Conservation (phyloP, 2,888 invertebrate species). For the Plemyria rubiginata region DNA sequence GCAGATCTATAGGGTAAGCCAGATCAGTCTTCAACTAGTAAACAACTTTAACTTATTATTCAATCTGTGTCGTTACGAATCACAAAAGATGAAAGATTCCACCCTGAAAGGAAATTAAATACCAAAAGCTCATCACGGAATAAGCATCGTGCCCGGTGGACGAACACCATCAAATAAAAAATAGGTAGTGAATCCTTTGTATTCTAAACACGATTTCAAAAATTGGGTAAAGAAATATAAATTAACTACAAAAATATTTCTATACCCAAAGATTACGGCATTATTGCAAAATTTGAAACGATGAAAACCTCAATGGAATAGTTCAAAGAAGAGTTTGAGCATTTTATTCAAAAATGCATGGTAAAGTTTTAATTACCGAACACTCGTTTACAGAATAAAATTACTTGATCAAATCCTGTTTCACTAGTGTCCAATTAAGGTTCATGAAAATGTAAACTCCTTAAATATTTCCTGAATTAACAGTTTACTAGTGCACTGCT, state of each 20-base stretch:
- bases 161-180: slow-evolving; percentile 64
- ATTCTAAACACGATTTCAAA: slow-evolving; percentile 48
- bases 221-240: slow-evolving; percentile 58
- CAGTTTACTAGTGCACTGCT: slow-evolving; percentile 39
- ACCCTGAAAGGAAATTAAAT: slow-evolving; percentile 76
- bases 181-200: slow-evolving; percentile 75
- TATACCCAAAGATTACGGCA: slow-evolving; percentile 54
- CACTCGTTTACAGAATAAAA: slow-evolving; percentile 46
- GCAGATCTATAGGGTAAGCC: too few species aligned
- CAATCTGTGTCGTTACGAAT: slow-evolving; percentile 16
- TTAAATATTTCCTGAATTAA: slow-evolving; percentile 55
- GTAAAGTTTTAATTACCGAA: slow-evolving; percentile 48
- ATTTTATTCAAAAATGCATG: slow-evolving; percentile 42
- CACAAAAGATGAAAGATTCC: slow-evolving; percentile 48
- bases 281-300: slow-evolving; percentile 56
- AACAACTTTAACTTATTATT: slow-evolving; percentile 7
- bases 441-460: slow-evolving; percentile 53
- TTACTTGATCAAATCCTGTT: slow-evolving; percentile 46
- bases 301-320: slow-evolving; percentile 47
- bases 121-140: slow-evolving; percentile 75
- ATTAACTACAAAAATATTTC: slow-evolving; percentile 54
- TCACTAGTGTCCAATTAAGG: slow-evolving; percentile 63
- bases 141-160: slow-evolving; percentile 39
- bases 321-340: slow-evolving; percentile 45
- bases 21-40: too few species aligned